phyloP scores from a whole-genome alignment of 2,797 vertebrate species.

The Adrianichthys oophorus region DNA sequence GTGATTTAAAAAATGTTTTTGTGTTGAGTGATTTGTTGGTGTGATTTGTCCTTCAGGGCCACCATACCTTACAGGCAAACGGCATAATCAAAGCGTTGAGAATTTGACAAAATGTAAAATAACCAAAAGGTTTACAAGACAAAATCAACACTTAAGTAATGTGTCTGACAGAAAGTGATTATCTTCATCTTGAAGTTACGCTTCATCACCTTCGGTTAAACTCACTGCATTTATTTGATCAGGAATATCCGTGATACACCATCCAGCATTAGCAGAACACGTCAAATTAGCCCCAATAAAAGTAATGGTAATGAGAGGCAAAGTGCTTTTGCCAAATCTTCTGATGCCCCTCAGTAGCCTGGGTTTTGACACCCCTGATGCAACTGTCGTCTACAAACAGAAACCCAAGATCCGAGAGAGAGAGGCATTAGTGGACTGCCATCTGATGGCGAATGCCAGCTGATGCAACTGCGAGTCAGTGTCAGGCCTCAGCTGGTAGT shows the following conservation, averaged over 20 bases:
- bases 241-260: slow-evolving; percentile 51
- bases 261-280: slow-evolving; percentile 50
- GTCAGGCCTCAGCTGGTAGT: slow-evolving; percentile 10
- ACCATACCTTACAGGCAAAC: too few relatives aligned
- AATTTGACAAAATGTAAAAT: too few relatives aligned
- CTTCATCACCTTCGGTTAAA: too few relatives aligned
- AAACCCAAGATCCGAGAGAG: slow-evolving; percentile 53
- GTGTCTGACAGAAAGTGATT: too few relatives aligned
- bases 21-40: too few relatives aligned
- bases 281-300: slow-evolving; percentile 55
- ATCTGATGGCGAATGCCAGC: slow-evolving; percentile 72
- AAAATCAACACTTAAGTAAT: too few relatives aligned
- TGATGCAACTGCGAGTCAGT: slow-evolving; percentile 64
- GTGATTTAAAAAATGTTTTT: too few relatives aligned
- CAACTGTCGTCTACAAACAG: slow-evolving; percentile 59
- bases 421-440: slow-evolving; percentile 72
- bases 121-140: too few relatives aligned
- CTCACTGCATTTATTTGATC: slow-evolving; percentile 44
- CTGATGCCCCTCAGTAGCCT: slow-evolving; percentile 46
- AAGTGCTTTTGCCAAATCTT: slow-evolving; percentile 43
- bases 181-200: too few relatives aligned
- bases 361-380: slow-evolving; percentile 55
- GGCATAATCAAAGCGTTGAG: too few relatives aligned
- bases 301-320: slow-evolving; percentile 56
- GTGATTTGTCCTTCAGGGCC: too few relatives aligned